phyloP scores from a whole-genome alignment of 2,888 invertebrate species.

The Agrilus cyanescens region DNA sequence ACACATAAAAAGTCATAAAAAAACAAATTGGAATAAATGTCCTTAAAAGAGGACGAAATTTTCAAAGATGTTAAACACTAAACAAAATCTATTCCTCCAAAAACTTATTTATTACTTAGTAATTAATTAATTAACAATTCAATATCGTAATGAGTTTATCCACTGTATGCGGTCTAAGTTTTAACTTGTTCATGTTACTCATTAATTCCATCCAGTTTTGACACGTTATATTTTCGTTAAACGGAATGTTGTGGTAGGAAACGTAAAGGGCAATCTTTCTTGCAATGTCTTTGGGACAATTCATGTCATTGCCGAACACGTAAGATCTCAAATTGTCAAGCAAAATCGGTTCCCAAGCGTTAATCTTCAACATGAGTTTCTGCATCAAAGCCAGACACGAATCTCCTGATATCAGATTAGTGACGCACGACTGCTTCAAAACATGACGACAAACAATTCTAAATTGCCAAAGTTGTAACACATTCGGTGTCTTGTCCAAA shows the following conservation, averaged over 20 bases:
- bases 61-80: too few relatives aligned
- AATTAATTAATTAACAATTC: too few relatives aligned
- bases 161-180: too few relatives aligned
- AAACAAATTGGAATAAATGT: too few relatives aligned
- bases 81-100: too few relatives aligned
- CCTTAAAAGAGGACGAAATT: too few relatives aligned
- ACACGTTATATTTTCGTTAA: constrained; percentile 16
- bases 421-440: constrained; percentile 24
- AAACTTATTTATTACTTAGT: too few relatives aligned
- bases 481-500: constrained; percentile 36
- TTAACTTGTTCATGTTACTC: too few relatives aligned
- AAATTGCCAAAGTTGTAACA: constrained; percentile 61
- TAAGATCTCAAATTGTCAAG: constrained; percentile 39
- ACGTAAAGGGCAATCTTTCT: constrained; percentile 41
- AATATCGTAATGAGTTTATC: too few relatives aligned
- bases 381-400: constrained; percentile 51
- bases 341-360: constrained; percentile 42
- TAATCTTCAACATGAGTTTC: constrained; percentile 40
- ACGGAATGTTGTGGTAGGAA: constrained; percentile 47
- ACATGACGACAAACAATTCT: constrained; percentile 49
- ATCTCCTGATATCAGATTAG: constrained; percentile 47
- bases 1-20: too few relatives aligned
- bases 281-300: constrained; percentile 29
- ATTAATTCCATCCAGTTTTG: too few relatives aligned
- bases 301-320: constrained; percentile 35